These are phyloP conservation scores for Sminthurinus aureus DNA, from an alignment of 2,888 invertebrate genomes.

Conservation along the genomic window DNA sequence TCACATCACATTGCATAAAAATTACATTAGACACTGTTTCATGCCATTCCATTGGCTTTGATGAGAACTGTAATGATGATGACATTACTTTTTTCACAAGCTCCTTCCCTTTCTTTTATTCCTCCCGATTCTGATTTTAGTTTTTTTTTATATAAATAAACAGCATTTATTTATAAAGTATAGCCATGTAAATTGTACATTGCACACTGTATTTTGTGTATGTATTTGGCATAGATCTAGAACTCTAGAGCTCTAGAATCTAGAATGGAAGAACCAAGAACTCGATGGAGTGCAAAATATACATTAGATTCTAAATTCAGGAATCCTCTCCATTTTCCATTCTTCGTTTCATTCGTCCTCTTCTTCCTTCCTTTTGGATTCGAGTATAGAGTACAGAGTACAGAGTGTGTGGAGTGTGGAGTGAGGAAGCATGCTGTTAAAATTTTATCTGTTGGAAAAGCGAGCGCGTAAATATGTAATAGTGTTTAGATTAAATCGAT, in stretches of 20 bases:
- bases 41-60: not conserved
- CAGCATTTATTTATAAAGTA: no score
- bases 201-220: no score
- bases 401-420: not conserved
- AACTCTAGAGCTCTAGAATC: no score
- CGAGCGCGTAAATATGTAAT: slow-evolving; percentile 24
- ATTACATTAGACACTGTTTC: not conserved
- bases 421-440: slow-evolving; percentile 7
- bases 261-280: no score
- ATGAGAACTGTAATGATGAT: slow-evolving; percentile 2
- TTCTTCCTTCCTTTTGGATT: not conserved
- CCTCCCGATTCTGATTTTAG: not conserved
- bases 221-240: no score
- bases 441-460: slow-evolving; percentile 22
- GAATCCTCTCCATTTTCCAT: no score
- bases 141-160: no score
- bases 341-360: no score
- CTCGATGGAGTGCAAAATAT: no score
- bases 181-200: no score
- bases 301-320: no score
- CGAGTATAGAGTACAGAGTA: not conserved
- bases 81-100: not conserved
- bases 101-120: not conserved
- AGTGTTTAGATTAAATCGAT: slow-evolving; percentile 26
- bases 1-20: not conserved